Conservation (phyloP, 2,113 vertebrate species). For the Solea senegalensis region DNA sequence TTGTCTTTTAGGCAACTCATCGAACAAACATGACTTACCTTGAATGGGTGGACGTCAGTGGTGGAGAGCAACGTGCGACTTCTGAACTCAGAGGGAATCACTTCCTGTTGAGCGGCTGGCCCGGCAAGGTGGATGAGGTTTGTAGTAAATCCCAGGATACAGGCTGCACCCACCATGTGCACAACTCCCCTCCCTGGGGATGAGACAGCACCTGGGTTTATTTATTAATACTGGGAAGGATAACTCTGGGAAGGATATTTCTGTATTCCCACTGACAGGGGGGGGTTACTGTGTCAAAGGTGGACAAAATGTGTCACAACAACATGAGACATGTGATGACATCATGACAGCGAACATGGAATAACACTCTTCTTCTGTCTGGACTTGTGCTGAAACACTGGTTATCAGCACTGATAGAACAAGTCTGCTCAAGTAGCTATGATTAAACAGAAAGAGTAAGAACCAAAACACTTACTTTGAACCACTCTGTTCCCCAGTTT, state of each 20-base stretch:
- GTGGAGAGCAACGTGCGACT: constrained; percentile 82
- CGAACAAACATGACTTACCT: constrained; percentile 71
- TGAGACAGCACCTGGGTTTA: constrained; percentile 13
- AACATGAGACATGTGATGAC: constrained; percentile 18
- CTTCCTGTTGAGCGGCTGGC: neutral
- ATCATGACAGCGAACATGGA: constrained; percentile 1
- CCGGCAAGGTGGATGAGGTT: constrained; percentile 50
- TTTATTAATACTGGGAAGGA: neutral
- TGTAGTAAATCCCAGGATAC: constrained; percentile 70
- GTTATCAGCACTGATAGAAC: neutral
- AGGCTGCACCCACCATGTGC: constrained; percentile 76
- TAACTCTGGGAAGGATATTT: constrained; percentile 15
- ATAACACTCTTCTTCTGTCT: constrained; percentile 14
- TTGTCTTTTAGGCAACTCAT: neutral
- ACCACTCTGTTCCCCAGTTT: constrained; percentile 78
- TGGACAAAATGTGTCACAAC: neutral
- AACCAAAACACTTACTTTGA: constrained; percentile 48
- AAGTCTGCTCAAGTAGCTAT: neutral
- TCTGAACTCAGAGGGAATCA: constrained; percentile 37
- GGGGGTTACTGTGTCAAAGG: neutral
- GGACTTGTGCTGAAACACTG: neutral
- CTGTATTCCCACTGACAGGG: constrained; percentile 20
- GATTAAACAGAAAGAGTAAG: neutral
- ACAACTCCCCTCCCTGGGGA: constrained; percentile 65
- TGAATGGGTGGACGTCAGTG: fast-evolving